These are phyloP conservation scores for Nylanderia fulva DNA, from an alignment of 1,140 invertebrate genomes.

Conservation along the genomic window DNA sequence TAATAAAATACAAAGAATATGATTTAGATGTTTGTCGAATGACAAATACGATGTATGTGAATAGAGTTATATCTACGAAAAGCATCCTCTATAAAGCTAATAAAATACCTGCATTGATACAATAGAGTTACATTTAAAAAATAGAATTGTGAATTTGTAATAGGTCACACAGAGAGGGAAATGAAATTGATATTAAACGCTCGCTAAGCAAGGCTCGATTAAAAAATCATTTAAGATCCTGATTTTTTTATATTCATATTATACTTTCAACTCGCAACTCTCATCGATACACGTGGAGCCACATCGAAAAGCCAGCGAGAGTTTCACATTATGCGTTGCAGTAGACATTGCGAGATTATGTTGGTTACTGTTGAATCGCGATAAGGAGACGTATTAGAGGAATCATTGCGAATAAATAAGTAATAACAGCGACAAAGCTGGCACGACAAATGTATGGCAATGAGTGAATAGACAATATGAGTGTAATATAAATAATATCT, in stretches of 20 bases:
- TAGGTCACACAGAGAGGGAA: conserved; percentile 12
- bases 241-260: background rate
- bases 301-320: conserved; percentile 36
- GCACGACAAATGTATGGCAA: conserved; percentile 78
- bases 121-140: conserved; percentile 21
- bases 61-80: conserved; percentile 22
- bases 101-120: conserved; percentile 1
- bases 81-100: conserved; percentile 18
- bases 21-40: background rate
- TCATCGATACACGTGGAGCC: conserved; percentile 20
- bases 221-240: conserved; percentile 3
- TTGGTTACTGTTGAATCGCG: conserved; percentile 24
- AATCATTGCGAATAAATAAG: conserved; percentile 74
- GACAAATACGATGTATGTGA: conserved; percentile 18
- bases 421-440: conserved; percentile 81
- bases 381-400: conserved; percentile 29
- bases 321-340: conserved; percentile 38
- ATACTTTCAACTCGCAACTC: conserved; percentile 3
- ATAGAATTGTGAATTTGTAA: conserved; percentile 24
- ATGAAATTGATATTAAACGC: conserved; percentile 32
- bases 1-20: background rate
- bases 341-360: conserved; percentile 1
- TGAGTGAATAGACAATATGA: conserved; percentile 79
- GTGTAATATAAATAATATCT: conserved; percentile 79
- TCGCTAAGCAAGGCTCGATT: conserved; percentile 25